Conservation (phyloP, 1,140 invertebrate genomes). For the Oreohelix idahoensis region DNA sequence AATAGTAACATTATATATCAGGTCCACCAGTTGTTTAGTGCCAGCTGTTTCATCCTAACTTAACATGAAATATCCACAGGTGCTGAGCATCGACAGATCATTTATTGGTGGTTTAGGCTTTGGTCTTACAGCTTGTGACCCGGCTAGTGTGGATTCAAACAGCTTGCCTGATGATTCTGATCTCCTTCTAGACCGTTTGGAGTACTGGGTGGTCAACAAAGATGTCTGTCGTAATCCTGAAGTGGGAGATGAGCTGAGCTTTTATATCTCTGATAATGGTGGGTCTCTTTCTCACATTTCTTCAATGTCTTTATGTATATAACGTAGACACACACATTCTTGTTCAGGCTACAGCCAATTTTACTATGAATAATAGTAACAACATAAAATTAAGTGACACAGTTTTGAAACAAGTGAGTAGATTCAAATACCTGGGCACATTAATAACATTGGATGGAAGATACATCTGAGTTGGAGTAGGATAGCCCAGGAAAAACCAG, state of each 20-base stretch:
- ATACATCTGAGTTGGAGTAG: too few species aligned
- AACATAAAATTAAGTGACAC: too few species aligned
- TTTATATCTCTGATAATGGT: constrained; percentile 85
- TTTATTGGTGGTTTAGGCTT: constrained; percentile 91
- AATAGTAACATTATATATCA: too few species aligned
- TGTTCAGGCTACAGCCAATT: too few species aligned
- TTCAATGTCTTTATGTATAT: too few species aligned
- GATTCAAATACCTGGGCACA: too few species aligned
- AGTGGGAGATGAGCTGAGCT: constrained; percentile 91
- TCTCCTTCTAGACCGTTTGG: constrained; percentile 90
- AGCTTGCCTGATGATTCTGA: constrained; percentile 95
- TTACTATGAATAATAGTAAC: too few species aligned
- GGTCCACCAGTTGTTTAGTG: too few species aligned
- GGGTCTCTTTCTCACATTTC: constrained; percentile 34
- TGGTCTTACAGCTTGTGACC: constrained; percentile 94
- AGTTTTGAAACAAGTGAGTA: too few species aligned
- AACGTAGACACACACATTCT: too few species aligned
- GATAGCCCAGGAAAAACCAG: too few species aligned
- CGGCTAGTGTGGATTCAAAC: constrained; percentile 79
- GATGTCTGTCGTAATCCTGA: constrained; percentile 89
- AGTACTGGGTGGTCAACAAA: constrained; percentile 97
- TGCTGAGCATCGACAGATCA: constrained; percentile 86
- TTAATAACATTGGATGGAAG: too few species aligned
- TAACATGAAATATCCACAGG: constrained; percentile 19
- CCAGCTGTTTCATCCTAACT: neutral